These are phyloP conservation scores for Danio aesculapii DNA, from an alignment of 2,797 vertebrate genomes.

Conservation along the genomic window DNA sequence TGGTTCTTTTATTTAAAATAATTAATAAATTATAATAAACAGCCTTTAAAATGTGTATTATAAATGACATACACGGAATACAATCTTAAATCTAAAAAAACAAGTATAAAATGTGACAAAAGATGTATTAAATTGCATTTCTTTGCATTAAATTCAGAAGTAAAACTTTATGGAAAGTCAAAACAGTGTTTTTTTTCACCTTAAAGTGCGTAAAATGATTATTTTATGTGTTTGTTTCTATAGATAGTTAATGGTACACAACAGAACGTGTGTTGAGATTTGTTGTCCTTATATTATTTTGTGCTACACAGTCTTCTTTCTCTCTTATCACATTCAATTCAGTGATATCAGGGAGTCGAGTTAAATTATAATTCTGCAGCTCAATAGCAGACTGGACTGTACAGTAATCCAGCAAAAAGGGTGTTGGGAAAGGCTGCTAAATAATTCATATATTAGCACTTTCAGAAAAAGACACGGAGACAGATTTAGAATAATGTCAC, in stretches of 20 bases:
- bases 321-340: not conserved
- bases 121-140: too few species aligned
- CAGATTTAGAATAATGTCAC: not conserved
- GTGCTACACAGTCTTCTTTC: too few species aligned
- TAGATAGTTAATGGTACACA: not conserved
- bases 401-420: conserved; percentile 1
- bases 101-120: too few species aligned
- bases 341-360: not conserved
- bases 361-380: not conserved
- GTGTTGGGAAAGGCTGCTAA: conserved; percentile 11
- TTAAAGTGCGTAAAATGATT: not conserved
- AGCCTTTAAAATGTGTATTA: too few species aligned
- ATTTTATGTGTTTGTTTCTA: not conserved
- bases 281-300: not conserved
- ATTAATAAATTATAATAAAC: too few species aligned
- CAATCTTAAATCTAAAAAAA: too few species aligned
- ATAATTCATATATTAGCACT: conserved; percentile 31
- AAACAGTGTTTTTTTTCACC: too few species aligned
- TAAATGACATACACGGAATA: too few species aligned
- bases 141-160: too few species aligned
- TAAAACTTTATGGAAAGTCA: too few species aligned
- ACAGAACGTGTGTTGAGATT: not conserved
- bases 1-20: too few species aligned
- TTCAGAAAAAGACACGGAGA: not conserved
- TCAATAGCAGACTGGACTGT: not conserved